Percentiles rank a stretch among this genome's conserved stretches.
Evolutionary conservation across 2,888 invertebrate species (phyloP).

Genomic region (Mythimna pallens): DNA sequence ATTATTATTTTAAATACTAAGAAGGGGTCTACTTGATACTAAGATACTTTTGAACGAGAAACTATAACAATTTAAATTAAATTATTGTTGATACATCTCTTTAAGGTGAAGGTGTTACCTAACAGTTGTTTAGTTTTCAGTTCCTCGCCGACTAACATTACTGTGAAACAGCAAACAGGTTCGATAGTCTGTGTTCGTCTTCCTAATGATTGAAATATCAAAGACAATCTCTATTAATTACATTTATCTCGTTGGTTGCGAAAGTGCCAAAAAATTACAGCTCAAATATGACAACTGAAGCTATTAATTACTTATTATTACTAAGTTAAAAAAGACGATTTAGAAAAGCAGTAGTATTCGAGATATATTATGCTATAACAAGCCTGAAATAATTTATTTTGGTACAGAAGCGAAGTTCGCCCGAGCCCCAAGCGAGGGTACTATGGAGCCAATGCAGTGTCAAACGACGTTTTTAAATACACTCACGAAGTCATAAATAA

Average conservation of each 20-base stretch:
- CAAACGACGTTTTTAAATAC: too few species aligned
- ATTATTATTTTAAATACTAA: too few species aligned
- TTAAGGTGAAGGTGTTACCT: conserved; percentile 35
- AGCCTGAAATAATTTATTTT: neutral
- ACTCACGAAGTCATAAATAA: too few species aligned
- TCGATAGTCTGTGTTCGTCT: conserved; percentile 15
- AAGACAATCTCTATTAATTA: conserved; percentile 26
- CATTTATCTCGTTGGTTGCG: conserved; percentile 12
- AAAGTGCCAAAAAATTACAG: conserved; percentile 4
- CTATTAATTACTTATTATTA: neutral
- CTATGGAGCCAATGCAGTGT: too few species aligned
- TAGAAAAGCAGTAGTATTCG: neutral
- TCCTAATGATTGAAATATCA: conserved; percentile 40
- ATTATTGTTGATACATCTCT: conserved; percentile 44
- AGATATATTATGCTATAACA: neutral
- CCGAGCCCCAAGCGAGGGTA: too few species aligned
- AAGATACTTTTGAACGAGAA: conserved; percentile 4
- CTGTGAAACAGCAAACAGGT: conserved; percentile 21
- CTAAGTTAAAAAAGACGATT: neutral
- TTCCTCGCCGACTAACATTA: conserved; percentile 11
- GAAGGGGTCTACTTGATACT: too few species aligned
- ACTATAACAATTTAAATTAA: conserved; percentile 35
- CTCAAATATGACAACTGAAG: neutral
- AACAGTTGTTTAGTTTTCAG: conserved; percentile 38
- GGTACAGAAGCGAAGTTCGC: too few species aligned